Evolutionary conservation across 2,797 vertebrate genomes (phyloP).

Genomic region (Thamnophis elegans): DNA sequence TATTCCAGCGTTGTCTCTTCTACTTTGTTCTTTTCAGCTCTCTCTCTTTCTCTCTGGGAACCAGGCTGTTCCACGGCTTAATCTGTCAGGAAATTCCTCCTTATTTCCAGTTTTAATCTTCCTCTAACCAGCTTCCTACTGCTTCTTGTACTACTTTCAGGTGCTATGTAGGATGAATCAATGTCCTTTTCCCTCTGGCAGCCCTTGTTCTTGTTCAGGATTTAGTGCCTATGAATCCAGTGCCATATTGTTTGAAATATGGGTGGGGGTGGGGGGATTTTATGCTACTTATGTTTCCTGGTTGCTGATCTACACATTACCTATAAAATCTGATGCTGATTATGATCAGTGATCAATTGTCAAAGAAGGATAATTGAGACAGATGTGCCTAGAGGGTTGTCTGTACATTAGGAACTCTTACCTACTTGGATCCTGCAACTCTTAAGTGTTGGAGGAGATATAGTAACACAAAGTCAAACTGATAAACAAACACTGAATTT

Average conservation of each 20-base stretch:
- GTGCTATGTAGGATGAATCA: not conserved
- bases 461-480: not conserved
- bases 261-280: not conserved
- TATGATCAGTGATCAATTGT: not conserved
- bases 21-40: not conserved
- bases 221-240: not conserved
- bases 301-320: not conserved
- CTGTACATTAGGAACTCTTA: not conserved
- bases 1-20: not conserved
- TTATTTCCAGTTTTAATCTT: not conserved
- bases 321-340: not conserved
- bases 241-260: not conserved
- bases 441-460: not conserved
- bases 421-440: not conserved
- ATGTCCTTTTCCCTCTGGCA: not conserved
- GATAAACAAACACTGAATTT: not conserved
- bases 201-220: not conserved
- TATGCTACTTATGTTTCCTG: not conserved
- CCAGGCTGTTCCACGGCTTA: not conserved
- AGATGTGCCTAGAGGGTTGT: not conserved
- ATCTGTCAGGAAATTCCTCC: not conserved
- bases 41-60: too few species aligned
- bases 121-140: not conserved
- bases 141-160: not conserved
- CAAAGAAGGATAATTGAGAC: not conserved